Percentiles rank a stretch among this genome's conserved stretches.
phyloP scores from a whole-genome alignment of 2,797 vertebrate species.

The Pempheris klunzingeri region DNA sequence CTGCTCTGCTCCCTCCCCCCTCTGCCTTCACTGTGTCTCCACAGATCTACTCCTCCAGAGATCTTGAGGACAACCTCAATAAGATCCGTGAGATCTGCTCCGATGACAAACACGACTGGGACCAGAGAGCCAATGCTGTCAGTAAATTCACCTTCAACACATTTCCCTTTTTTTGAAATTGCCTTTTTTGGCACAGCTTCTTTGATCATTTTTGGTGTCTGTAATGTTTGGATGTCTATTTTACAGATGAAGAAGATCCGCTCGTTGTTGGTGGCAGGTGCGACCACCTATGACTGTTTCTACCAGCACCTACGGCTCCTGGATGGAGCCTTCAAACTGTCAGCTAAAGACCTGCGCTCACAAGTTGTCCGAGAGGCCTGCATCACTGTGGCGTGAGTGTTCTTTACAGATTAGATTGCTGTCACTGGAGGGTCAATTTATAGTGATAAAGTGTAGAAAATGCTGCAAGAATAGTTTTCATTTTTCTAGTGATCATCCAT shows the following conservation, averaged over 20 bases:
- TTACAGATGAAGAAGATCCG: constrained; percentile 94
- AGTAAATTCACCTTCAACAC: constrained; percentile 58
- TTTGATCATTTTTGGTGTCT: neutral
- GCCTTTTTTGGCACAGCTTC: neutral
- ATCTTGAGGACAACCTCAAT: constrained; percentile 98
- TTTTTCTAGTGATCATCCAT: neutral
- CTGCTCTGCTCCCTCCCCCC: neutral
- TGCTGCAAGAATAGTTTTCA: neutral
- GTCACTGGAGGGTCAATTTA: neutral
- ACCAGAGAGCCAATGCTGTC: constrained; percentile 94
- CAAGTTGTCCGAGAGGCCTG: constrained; percentile 98
- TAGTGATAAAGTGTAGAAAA: neutral
- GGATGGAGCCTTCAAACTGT: constrained; percentile 97
- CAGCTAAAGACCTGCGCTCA: constrained; percentile 96
- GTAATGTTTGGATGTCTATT: neutral
- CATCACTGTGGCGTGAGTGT: constrained; percentile 97
- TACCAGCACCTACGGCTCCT: constrained; percentile 96
- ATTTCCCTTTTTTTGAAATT: neutral
- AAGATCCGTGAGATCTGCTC: constrained; percentile 98
- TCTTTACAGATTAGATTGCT: neutral
- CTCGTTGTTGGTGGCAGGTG: constrained; percentile 94
- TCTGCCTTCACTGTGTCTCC: neutral
- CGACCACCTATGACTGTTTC: constrained; percentile 93
- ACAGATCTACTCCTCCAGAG: constrained; percentile 95
- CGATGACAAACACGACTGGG: constrained; percentile 99